phyloP scores from a whole-genome alignment of 2,888 invertebrate genomes.

The Diadegma fenestrale region DNA sequence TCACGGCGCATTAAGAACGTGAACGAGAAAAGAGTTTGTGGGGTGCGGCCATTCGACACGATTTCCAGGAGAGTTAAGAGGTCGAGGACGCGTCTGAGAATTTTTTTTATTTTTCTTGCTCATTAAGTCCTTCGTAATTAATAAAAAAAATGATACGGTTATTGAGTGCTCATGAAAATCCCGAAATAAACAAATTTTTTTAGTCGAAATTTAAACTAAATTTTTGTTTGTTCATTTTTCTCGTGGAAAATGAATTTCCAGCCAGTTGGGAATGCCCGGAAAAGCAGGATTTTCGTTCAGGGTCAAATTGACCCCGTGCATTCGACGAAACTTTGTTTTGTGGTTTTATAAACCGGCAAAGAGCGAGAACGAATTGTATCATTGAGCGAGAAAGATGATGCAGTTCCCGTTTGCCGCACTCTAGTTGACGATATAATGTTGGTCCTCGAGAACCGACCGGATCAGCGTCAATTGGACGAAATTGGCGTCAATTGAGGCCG shows the following conservation, averaged over 20 bases:
- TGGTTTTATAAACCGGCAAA: neutral
- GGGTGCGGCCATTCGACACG: constrained; percentile 68
- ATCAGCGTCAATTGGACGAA: constrained; percentile 78
- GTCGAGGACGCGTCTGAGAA: constrained; percentile 33
- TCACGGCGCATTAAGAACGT: constrained; percentile 78
- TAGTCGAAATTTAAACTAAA: neutral
- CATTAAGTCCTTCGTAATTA: neutral
- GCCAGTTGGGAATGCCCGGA: neutral
- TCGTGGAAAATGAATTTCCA: neutral
- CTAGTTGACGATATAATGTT: neutral
- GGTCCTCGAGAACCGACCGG: constrained; percentile 52
- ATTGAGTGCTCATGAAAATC: too few species aligned
- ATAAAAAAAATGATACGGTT: neutral
- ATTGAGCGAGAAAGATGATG: constrained; percentile 42
- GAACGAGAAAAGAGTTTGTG: constrained; percentile 64
- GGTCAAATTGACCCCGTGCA: neutral
- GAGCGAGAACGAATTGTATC: constrained; percentile 5
- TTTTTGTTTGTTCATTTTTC: neutral
- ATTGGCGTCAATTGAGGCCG: constrained; percentile 82
- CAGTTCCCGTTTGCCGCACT: constrained; percentile 40
- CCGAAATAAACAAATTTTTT: neutral
- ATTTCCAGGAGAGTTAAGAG: constrained; percentile 35
- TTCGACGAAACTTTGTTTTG: neutral
- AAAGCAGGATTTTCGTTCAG: neutral
- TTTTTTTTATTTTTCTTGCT: constrained; percentile 7